Evolutionary conservation across 1,140 invertebrate genomes (phyloP), one percentile per base, ranked within the genome.

Genomic region (Ooceraea biroi): DNA sequence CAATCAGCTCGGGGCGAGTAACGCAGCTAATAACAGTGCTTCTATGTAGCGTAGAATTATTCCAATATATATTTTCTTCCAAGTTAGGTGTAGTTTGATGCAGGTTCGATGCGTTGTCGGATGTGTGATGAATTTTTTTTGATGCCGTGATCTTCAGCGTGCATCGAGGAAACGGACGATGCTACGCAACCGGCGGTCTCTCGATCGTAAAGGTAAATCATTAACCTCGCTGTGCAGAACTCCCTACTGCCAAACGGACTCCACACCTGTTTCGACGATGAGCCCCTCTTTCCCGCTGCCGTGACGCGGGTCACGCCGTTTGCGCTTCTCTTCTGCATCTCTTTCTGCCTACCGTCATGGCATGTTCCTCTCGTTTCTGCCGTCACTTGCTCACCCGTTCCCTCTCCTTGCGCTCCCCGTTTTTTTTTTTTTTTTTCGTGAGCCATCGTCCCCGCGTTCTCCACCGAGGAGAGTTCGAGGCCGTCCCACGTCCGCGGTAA

Each of bases 181-280:
- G 66, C 0, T 41, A 36, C 48, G 48, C 46, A 68, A 65, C 65
- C 57, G 63, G 83, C 46, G 84, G 36, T 73, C 66, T 83, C 73
- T 86, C 44, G 66, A 61, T 85, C 82, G 72, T 84, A 88, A 89
- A 90, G 57, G 82, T 72, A 78, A 90, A 90, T 89, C 85, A 88
- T 90, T 89, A 86, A 90, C 87, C 82, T 89, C 72, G 36, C 58
- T 65, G 74, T 60, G 68, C 84, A 55, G 82, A 87, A 87, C 55
- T 82, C 57, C 46, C 52, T 46, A 36, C 27, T 30, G 63, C 69
- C 68, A 50, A 74, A 60, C 68, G 85, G 50, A 77, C 30, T 83
- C 36, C 82, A 87, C 87, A 90, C 87, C 88, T 90, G 89, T 90
- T 89, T 85, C 78, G 68, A 74, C 65, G 72, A 55, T 76, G 83